Conservation (phyloP, 2,888 invertebrate species). For the Chrysopilus asiliformis region DNA sequence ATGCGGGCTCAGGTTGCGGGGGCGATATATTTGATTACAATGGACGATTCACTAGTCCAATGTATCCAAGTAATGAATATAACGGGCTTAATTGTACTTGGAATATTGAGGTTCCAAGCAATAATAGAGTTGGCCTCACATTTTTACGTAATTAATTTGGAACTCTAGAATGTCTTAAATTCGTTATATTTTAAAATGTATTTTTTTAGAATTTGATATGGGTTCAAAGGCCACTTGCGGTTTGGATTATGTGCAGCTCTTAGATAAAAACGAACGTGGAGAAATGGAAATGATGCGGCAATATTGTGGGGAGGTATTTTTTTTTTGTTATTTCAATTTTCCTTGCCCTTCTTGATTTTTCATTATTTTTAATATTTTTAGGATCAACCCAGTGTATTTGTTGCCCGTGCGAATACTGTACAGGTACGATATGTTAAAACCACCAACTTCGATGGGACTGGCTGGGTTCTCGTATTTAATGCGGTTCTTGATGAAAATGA, state of each 20-base stretch:
- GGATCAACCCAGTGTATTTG: no score
- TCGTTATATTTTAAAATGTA: no score
- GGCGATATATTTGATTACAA: conserved; percentile 42
- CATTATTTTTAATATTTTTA: no score
- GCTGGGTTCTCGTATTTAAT: no score
- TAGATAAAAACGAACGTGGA: conserved; percentile 36
- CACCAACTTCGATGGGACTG: no score
- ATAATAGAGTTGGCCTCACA: conserved; percentile 28
- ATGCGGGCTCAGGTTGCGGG: conserved; percentile 47
- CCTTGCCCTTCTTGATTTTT: no score
- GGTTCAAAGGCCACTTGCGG: conserved; percentile 45
- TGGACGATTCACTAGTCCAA: conserved; percentile 49
- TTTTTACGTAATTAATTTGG: conserved; percentile 1
- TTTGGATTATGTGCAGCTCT: conserved; percentile 49
- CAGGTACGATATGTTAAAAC: no score
- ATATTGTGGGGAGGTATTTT: conserved; percentile 30
- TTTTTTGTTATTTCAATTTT: no score
- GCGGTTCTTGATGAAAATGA: no score
- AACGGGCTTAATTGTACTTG: conserved; percentile 41
- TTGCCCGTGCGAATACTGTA: no score
- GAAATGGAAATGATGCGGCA: conserved; percentile 26
- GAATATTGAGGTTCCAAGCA: conserved; percentile 42
- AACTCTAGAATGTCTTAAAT: conserved; percentile 20
- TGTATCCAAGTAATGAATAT: conserved; percentile 45
- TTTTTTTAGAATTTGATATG: conserved; percentile 43